A percentile compares a stretch with the other conserved stretches of the same genome.
Conservation (phyloP, 2,113 vertebrate species). For the Columba livia region DNA sequence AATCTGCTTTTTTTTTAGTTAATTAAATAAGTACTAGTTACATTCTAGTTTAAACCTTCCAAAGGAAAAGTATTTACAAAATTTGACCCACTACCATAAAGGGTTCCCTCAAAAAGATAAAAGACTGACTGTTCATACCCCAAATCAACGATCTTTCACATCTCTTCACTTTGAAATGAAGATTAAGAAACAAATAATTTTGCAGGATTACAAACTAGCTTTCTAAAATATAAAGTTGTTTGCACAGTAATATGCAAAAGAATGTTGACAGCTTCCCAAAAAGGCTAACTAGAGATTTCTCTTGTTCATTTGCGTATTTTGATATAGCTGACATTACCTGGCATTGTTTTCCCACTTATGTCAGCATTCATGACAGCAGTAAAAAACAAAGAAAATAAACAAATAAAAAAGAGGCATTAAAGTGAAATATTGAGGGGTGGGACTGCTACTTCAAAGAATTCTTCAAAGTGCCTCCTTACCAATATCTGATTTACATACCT, state of each 20-base stretch:
- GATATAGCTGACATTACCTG: constrained; percentile 78
- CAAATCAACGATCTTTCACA: not conserved
- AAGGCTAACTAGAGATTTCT: not conserved
- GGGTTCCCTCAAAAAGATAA: not conserved
- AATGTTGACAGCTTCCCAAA: not conserved
- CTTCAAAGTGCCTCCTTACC: constrained; percentile 30
- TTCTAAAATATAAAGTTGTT: not conserved
- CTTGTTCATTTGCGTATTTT: constrained; percentile 16
- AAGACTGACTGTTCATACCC: not conserved
- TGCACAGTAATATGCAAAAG: not conserved
- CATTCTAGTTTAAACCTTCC: not conserved
- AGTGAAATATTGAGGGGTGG: constrained; percentile 51
- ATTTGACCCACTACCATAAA: not conserved
- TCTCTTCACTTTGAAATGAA: not conserved
- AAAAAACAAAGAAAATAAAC: constrained; percentile 78
- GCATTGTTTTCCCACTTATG: constrained; percentile 78
- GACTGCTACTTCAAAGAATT: not conserved
- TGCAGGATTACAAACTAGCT: not conserved
- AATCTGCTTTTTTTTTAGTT: not conserved
- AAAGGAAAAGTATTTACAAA: not conserved
- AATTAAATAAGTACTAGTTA: not conserved
- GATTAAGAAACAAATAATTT: not conserved
- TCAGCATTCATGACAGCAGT: constrained; percentile 80
- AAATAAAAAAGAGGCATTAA: constrained; percentile 69
- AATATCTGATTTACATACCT: not conserved